Percentiles rank a stretch among this genome's conserved stretches.
Conservation (phyloP, 2,113 vertebrate genomes). For the Pomatorhinus ruficollis region DNA sequence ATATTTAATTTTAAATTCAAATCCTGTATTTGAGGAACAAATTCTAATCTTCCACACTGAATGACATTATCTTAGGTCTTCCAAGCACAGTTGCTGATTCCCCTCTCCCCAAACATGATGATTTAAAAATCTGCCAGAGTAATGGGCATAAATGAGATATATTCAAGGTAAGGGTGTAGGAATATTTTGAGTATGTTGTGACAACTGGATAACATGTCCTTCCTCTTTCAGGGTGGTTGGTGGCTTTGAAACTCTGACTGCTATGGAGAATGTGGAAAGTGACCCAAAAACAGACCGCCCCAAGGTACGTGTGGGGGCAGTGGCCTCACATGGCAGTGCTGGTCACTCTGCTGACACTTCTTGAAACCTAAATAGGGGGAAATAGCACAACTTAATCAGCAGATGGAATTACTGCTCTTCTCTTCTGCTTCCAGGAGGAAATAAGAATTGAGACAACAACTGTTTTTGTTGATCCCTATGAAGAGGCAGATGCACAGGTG, state of each 20-base stretch:
- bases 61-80: not conserved
- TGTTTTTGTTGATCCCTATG: constrained; percentile 95
- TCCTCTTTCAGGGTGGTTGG: constrained; percentile 86
- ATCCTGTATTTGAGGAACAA: not conserved
- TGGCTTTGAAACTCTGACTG: constrained; percentile 92
- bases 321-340: not conserved
- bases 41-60: not conserved
- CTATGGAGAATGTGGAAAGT: constrained; percentile 95
- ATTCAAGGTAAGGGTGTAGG: not conserved
- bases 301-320: constrained; percentile 77
- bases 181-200: not conserved
- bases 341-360: not conserved
- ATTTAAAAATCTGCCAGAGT: not conserved
- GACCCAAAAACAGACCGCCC: constrained; percentile 94
- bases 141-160: not conserved
- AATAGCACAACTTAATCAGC: not conserved
- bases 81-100: not conserved
- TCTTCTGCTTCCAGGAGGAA: constrained; percentile 80
- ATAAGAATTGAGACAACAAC: constrained; percentile 82
- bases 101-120: not conserved
- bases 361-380: not conserved
- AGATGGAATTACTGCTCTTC: not conserved
- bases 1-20: not conserved
- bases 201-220: not conserved
- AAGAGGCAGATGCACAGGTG: constrained; percentile 94